These are phyloP conservation scores for Hippocampus kuda DNA, from an alignment of 2,797 vertebrate genomes.

Conservation along the genomic window DNA sequence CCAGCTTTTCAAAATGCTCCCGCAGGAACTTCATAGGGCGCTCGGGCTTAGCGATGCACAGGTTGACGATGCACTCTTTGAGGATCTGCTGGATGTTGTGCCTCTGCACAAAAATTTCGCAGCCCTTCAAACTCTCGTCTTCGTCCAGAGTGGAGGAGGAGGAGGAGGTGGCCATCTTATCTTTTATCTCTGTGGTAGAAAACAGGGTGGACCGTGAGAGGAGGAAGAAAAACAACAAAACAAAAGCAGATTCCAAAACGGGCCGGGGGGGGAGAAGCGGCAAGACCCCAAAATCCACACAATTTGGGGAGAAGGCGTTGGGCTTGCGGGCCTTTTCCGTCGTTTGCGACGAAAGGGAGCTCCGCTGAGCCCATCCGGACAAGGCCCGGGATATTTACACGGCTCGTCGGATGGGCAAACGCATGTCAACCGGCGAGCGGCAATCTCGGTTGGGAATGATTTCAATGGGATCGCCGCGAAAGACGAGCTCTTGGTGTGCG, in stretches of 20 bases:
- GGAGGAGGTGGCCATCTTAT: conserved; percentile 85
- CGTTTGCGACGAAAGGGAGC: too few species aligned
- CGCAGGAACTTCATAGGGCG: conserved; percentile 92
- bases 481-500: too few species aligned
- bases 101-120: conserved; percentile 92
- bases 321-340: too few species aligned
- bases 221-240: conserved; percentile 13
- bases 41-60: conserved; percentile 91
- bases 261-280: conserved; percentile 2
- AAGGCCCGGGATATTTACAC: too few species aligned
- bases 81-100: conserved; percentile 93
- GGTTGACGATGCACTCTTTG: conserved; percentile 93
- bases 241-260: conserved; percentile 4
- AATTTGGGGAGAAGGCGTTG: too few species aligned
- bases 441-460: too few species aligned
- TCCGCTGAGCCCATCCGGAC: too few species aligned
- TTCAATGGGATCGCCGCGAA: too few species aligned
- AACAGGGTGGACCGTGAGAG: conserved; percentile 52
- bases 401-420: too few species aligned
- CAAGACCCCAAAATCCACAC: conserved; percentile 13
- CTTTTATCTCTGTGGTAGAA: conserved; percentile 66
- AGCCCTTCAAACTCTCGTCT: conserved; percentile 89
- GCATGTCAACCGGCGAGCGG: too few species aligned
- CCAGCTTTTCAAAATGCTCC: conserved; percentile 95
- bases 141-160: conserved; percentile 80